Base-by-base conservation (phyloP, 2,888 invertebrate genomes). In the Desoria tigrina region DNA sequence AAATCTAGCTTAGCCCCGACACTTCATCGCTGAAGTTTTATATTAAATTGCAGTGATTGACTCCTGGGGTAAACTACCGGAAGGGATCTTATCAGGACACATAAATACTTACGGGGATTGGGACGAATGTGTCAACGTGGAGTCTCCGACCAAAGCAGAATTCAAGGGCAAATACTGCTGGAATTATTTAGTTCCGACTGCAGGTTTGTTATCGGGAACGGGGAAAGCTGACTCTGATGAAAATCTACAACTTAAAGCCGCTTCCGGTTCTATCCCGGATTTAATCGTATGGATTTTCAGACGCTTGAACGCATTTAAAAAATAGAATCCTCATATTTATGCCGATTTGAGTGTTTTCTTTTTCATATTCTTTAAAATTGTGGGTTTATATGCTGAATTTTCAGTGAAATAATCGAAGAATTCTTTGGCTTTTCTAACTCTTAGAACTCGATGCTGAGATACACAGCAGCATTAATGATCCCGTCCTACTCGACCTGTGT, bases 41-140 rank as follows among this genome's bases (percentile, higher is more conserved):
- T n/a, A n/a, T n/a, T 11, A 32, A 32, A 32, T 45, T 45, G 9
- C 58, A 71, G 71, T 71, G 71, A 26, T 68, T 9, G 71, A 71
- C 39, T 65, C 71, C 14, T 58, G 51, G 27, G 71, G 59, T 11
- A 71, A 71, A 42, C 23, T 66, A 2, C 68, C 71, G 6, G 63
- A 62, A 27, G 70, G 70, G 14, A 4, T 70, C 6, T 45, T 70
- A n/a, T 62, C 53, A 26, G 65, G 67, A 0, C 65, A 70, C 50
- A 9, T 42, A n/a, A 61, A 62, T 18, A 60, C 54, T 53, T 49
- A 61, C 14, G 70, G 70, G 14, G 55, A 55, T 26, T 65, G 42
- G n/a, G 55, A 50, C 27, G 67, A 70, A 51, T 70, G 70, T 27
- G 53, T 70, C n/a, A 16, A 27, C n/a, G 9, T 57, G 9, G 18